Base-by-base conservation (phyloP, 2,113 vertebrate genomes). In the Pavo muticus region DNA sequence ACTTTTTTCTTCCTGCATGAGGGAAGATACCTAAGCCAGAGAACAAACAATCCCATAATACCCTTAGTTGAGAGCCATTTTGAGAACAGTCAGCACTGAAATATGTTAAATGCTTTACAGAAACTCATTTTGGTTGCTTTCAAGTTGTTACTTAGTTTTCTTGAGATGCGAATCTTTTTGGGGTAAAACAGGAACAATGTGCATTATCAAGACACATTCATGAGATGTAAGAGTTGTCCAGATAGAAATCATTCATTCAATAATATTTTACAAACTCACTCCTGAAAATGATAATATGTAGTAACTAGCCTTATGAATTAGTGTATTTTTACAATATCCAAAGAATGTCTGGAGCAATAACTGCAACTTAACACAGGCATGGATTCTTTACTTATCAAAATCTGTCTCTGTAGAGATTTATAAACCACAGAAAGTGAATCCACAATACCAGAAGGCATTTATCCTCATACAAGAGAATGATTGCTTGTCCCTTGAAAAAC, bases 351-450 rank as follows among this genome's bases (percentile, higher is more conserved):
- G 11, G 52, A 73, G 91, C 70, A 84, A 48, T 83, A 95, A 92
- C 87, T 92, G 54, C 44, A 95, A 79, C 37, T 76, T 85, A 76
- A 96, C 75, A 93, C 30, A 90, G 25, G 10, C 24, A 84, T 86
- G 12, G 11, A 88, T 75, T 94, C 45, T 94, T 95, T 95, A 84
- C 87, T 95, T 86, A 92, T 94, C 73, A 80, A 42, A 60, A 84
- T 93, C 45, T 75, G 75, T 94, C 87, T 96, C 76, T 96, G 23
- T 13, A 64, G 42, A 75, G 10, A 92, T 17, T 54, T 87, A 84
- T 60, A 91, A 91, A 84, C 29, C 48, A 77, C 23, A 88, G 63
- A 65, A 50, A 35, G 60, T 80, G 52, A 91, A 78, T 60, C 35
- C 27, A 82, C 7, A 61, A 27, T 81, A 94, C 81, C 47, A 90